Evolutionary conservation across 2,113 vertebrate species (phyloP).

Genomic region (Pandion haliaetus): DNA sequence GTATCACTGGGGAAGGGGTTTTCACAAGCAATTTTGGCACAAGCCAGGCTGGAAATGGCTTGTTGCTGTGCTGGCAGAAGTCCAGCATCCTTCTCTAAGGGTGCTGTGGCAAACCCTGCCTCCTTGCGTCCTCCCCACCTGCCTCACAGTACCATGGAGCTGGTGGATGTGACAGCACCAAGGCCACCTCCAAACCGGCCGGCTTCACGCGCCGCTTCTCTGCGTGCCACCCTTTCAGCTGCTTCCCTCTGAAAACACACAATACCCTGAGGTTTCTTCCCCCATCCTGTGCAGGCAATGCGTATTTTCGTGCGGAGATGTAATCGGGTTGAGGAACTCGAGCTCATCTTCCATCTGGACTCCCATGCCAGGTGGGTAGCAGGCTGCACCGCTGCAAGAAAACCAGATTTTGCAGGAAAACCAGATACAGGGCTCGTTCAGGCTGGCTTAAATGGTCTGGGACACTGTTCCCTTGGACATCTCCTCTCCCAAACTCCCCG

Average conservation of each 20-base stretch:
- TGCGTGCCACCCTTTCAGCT: background rate
- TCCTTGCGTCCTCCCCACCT: background rate
- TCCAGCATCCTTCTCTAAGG: background rate
- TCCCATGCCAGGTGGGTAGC: too few species aligned
- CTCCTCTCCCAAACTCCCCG: background rate
- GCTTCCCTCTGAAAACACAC: background rate
- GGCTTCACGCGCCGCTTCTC: accelerated
- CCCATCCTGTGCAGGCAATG: background rate
- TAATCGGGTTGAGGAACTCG: accelerated
- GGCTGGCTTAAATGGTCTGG: background rate
- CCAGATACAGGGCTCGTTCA: background rate
- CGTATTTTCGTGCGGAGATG: accelerated
- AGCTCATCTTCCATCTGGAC: background rate
- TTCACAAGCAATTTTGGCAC: background rate
- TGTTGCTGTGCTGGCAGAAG: background rate
- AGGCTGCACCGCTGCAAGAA: background rate
- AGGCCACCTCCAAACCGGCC: background rate
- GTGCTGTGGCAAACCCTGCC: background rate
- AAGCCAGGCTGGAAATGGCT: background rate
- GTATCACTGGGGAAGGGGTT: background rate
- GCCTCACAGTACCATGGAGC: accelerated
- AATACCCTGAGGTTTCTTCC: background rate
- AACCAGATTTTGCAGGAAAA: background rate
- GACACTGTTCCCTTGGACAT: background rate
- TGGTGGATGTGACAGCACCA: background rate